A percentile compares a stretch with the other conserved stretches of the same genome.
phyloP scores from a whole-genome alignment of 1,140 invertebrate genomes.

The Drosophila triauraria region DNA sequence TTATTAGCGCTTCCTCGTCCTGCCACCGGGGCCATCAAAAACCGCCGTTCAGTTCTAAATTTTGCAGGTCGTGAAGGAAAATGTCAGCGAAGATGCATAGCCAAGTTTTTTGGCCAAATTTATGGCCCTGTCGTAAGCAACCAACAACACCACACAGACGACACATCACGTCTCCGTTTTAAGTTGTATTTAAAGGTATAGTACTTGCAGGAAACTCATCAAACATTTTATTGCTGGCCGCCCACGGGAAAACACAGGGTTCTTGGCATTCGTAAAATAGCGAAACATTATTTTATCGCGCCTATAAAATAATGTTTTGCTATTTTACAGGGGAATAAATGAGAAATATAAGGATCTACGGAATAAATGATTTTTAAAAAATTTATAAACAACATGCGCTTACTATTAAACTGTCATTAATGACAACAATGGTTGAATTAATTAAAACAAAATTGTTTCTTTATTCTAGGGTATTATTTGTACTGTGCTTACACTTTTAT shows the following conservation, averaged over 20 bases:
- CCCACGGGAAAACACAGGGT: conserved; percentile 2
- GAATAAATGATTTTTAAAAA: conserved; percentile 6
- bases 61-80: conserved; percentile 68
- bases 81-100: conserved; percentile 66
- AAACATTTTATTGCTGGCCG: conserved; percentile 36
- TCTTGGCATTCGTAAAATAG: conserved; percentile 11
- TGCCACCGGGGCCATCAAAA: conserved; percentile 59
- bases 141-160: conserved; percentile 17
- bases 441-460: no score
- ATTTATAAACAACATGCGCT: neutral
- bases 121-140: conserved; percentile 51
- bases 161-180: conserved; percentile 39
- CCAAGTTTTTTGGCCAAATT: conserved; percentile 61
- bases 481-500: neutral
- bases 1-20: conserved; percentile 61
- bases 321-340: neutral
- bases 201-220: conserved; percentile 19
- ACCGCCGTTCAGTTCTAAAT: conserved; percentile 64
- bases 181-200: conserved; percentile 47
- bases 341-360: neutral
- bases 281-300: neutral
- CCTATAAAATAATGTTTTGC: neutral
- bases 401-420: neutral
- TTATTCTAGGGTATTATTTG: no score
- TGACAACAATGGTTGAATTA: no score